These are phyloP conservation scores for Archegozetes longisetosus DNA, from an alignment of 1,140 invertebrate species.

Conservation along the genomic window DNA sequence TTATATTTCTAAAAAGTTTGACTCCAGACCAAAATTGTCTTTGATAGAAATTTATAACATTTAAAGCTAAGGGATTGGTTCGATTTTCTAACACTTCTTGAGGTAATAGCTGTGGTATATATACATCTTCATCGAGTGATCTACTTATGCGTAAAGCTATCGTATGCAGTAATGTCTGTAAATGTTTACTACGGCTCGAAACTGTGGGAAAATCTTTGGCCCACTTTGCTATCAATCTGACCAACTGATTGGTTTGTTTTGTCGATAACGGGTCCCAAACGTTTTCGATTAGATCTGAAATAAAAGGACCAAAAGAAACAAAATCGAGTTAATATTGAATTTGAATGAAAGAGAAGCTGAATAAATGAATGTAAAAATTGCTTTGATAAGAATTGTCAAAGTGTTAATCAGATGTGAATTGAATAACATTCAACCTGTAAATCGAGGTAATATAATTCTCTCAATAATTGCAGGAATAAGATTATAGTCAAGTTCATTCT, in stretches of 20 bases:
- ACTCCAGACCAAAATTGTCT: background rate
- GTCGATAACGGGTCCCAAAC: constrained; percentile 5
- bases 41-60: background rate
- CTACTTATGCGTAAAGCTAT: background rate
- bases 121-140: background rate
- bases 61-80: background rate
- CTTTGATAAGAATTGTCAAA: no score
- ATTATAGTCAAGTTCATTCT: no score
- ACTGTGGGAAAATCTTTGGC: background rate
- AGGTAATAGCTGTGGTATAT: constrained; percentile 2
- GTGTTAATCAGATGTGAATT: no score
- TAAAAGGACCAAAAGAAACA: no score
- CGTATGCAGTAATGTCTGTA: background rate
- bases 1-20: background rate
- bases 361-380: no score
- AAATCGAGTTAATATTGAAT: no score
- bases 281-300: background rate
- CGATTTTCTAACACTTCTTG: background rate
- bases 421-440: no score
- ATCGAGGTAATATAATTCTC: no score
- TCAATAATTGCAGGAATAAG: no score
- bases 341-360: no score
- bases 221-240: background rate
- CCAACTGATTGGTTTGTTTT: background rate
- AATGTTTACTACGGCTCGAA: background rate